Evolutionary conservation across 2,113 vertebrate genomes (phyloP).

Genomic region (Scomber japonicus): DNA sequence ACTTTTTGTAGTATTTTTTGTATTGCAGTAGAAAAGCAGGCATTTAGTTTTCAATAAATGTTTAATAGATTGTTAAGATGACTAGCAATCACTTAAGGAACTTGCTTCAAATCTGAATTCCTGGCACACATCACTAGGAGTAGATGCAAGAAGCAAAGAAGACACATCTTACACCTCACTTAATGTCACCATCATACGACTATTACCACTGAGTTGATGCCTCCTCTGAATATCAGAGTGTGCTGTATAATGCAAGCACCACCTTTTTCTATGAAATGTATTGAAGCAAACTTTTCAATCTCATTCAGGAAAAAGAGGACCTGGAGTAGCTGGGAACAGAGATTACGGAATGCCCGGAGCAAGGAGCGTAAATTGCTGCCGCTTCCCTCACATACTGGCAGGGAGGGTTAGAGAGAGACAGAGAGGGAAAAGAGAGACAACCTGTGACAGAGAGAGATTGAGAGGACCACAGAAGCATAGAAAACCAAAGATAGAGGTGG

Average conservation of each 20-base stretch:
- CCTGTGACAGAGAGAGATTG: slow-evolving; percentile 3
- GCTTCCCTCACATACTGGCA: slow-evolving; percentile 14
- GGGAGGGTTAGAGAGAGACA: neutral
- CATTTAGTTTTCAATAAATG: neutral
- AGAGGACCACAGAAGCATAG: neutral
- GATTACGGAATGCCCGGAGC: slow-evolving; percentile 18
- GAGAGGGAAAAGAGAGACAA: slow-evolving; percentile 16
- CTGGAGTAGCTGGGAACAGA: slow-evolving; percentile 8
- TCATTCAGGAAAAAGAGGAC: neutral
- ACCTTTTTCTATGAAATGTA: slow-evolving; percentile 7
- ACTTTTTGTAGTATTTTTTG: no score
- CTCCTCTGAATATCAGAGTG: neutral
- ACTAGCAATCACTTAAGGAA: neutral
- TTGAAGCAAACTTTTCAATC: neutral
- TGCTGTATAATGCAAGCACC: neutral
- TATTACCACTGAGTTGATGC: neutral
- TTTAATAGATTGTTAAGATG: neutral
- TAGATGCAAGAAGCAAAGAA: neutral
- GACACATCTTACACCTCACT: neutral
- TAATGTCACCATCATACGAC: neutral
- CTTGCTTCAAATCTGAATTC: neutral
- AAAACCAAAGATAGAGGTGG: neutral
- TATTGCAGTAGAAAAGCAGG: no score
- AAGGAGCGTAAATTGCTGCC: neutral
- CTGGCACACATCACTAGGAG: neutral